Base-by-base conservation (phyloP, 2,888 invertebrate species). In the Tyria jacobaeae region DNA sequence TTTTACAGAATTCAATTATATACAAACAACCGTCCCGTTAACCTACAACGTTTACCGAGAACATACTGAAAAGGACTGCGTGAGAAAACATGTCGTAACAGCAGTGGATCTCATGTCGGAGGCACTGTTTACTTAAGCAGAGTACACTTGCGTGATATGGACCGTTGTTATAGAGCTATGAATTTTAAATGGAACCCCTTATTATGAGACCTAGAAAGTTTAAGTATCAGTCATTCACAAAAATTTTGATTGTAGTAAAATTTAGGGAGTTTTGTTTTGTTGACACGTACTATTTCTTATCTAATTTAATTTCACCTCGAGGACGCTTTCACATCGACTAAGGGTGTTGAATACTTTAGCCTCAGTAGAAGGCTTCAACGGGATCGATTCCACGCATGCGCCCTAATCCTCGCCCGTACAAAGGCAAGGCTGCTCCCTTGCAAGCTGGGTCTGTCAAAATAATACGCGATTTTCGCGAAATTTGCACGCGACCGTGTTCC, bases 381-480 rank as follows among this genome's bases (percentile, higher is more conserved):
- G 79, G 92, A 93, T 93, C 93, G 92, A 93, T 93, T 47, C 24
- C 83, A 84, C 93, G 91, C 90, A 70, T 88, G 93, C 92, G 92
- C 79, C 49, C 66, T 57, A 21, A 68, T 51, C 76, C 69, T 75
- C 70, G 82, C 89, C 88, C 86, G 87, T 87, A 86, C 90, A 91
- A 89, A 90, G 87, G 87, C 87, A 75, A 84, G 86, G 82, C 86
- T 83, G 88, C 87, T 82, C 86, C 82, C 84, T 76, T 71, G 77
- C 81, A 78, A 76, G 84, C 84, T 78, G 79, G 84, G 85, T 80
- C 86, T 89, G 89, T 91, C 91, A 90, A 90, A 92, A 91, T 90
- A 91, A 83, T 74, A 87, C 82, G 80, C 74, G 80, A 78, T 80
- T 79, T 85, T 84, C 81, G 84, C 83, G 79, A 86, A 83, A 79